Evolutionary conservation across 2,797 vertebrate species (phyloP).

Genomic region (Fistularia commersonii): DNA sequence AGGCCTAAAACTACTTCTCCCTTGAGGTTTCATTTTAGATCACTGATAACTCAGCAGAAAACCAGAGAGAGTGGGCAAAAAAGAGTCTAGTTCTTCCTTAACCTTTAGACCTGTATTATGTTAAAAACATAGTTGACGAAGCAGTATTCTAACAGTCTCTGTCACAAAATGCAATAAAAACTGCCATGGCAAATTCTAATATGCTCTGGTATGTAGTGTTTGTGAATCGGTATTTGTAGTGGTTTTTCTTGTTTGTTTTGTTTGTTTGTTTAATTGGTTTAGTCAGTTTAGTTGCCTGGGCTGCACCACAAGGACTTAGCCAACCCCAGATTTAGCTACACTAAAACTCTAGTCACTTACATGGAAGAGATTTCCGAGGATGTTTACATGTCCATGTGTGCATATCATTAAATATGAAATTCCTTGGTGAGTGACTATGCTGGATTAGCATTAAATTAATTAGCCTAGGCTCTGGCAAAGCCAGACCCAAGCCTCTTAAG

Average conservation of each 20-base stretch:
- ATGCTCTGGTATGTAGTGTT: too few species aligned
- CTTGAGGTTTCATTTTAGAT: constrained; percentile 35
- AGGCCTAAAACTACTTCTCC: constrained; percentile 58
- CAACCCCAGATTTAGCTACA: constrained; percentile 28
- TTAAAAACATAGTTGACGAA: too few species aligned
- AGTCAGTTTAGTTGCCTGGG: constrained; percentile 22
- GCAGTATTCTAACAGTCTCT: too few species aligned
- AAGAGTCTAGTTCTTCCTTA: constrained; percentile 13
- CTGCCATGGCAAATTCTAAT: too few species aligned
- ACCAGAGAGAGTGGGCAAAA: constrained; percentile 10
- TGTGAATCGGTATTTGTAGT: too few species aligned
- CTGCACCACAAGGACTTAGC: constrained; percentile 16
- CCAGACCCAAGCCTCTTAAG: constrained; percentile 34
- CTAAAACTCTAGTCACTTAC: constrained; percentile 39
- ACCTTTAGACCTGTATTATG: too few species aligned
- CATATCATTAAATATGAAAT: constrained; percentile 25
- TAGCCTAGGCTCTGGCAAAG: constrained; percentile 37
- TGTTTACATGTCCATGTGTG: constrained; percentile 12
- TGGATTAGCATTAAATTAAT: constrained; percentile 56
- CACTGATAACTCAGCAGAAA: constrained; percentile 61
- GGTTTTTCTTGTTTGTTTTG: too few species aligned
- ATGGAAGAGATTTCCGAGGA: constrained; percentile 16
- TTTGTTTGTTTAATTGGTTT: too few species aligned
- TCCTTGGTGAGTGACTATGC: constrained; percentile 2
- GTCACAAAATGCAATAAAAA: too few species aligned